Evolutionary conservation across 2,888 invertebrate species (phyloP), one percentile per base, ranked within the genome.

Genomic region (Argyresthia goedartella): DNA sequence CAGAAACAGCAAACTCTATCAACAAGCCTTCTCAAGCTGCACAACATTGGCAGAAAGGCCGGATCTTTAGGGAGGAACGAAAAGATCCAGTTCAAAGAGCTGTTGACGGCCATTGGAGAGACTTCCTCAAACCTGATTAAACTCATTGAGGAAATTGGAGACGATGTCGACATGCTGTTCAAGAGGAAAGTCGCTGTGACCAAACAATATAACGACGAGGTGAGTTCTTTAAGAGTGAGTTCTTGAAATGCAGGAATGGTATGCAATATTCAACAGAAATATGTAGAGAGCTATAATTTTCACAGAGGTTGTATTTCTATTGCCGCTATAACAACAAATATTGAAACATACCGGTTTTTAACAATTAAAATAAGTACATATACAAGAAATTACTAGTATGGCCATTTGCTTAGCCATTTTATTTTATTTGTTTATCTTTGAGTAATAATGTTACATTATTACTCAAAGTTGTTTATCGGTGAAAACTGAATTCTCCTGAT

Each of bases 1-100:
- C 84, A 87, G 58, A 88, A 81, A 49, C 85, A 92, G 10, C 90
- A 89, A 58, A 69, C 81, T 8, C 81, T 89, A 0, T 90, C 92
- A 0, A 76, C 81, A 1, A 88, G 85, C 55, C 75, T 91, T 34
- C 78, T 91, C 8, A 88, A 87, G 57, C 73, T 92, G 44, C 91
- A 91, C 62, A 90, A 90, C 60, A 63, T 85, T 54, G 91, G 91
- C 8, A 89, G 90, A 60, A 86, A 79, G 51, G 88, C 86, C 42
- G 92, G 91, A 0, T 68, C 73, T 1, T 71, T 92, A 25, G 86
- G 79, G 4, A 70, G 73, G 16, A 76, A 73, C 52, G 90, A 92
- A 55, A 89, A 90, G 62, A 67, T 66, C 10, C 76, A 82, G 46
- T 92, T 91, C 62, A 88, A 88, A 56, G 80, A 76, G 35, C 90